phyloP scores from a whole-genome alignment of 1,140 invertebrate genomes.

The Muscidifurax raptorellus region DNA sequence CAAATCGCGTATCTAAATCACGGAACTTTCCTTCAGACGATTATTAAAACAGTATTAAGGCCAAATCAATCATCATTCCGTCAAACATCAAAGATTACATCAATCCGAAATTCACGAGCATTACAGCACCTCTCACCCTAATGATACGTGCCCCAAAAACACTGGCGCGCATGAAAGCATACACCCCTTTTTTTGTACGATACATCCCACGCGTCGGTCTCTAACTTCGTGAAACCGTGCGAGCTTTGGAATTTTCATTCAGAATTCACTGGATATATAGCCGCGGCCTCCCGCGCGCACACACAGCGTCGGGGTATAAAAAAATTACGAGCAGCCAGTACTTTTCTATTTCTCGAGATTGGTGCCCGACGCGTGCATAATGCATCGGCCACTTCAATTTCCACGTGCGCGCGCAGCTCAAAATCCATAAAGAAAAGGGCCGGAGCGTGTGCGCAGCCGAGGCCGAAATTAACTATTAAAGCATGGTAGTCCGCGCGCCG shows the following conservation, averaged over 20 bases:
- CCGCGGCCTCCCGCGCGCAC: neutral
- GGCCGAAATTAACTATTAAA: slow-evolving; percentile 48
- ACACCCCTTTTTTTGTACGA: neutral
- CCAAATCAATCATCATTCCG: neutral
- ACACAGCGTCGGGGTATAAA: neutral
- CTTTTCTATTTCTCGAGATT: slow-evolving; percentile 32
- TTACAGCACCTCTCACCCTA: neutral
- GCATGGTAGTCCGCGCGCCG: neutral
- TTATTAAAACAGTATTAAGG: neutral
- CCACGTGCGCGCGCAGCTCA: neutral
- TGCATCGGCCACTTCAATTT: slow-evolving; percentile 46
- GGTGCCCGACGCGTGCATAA: slow-evolving; percentile 27
- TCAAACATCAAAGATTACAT: neutral
- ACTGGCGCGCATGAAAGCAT: neutral
- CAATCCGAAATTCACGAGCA: neutral
- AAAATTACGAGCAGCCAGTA: slow-evolving; percentile 21
- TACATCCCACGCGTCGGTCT: neutral
- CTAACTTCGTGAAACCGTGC: neutral
- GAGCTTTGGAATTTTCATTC: slow-evolving; percentile 1
- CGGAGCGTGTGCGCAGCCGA: neutral
- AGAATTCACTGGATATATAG: slow-evolving; percentile 11
- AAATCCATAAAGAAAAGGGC: slow-evolving; percentile 53
- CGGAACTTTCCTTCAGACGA: no score
- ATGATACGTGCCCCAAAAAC: neutral
- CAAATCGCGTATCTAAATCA: no score